Evolutionary conservation across 1,140 invertebrate species (phyloP).

Genomic region (Hypsibius dujardini): DNA sequence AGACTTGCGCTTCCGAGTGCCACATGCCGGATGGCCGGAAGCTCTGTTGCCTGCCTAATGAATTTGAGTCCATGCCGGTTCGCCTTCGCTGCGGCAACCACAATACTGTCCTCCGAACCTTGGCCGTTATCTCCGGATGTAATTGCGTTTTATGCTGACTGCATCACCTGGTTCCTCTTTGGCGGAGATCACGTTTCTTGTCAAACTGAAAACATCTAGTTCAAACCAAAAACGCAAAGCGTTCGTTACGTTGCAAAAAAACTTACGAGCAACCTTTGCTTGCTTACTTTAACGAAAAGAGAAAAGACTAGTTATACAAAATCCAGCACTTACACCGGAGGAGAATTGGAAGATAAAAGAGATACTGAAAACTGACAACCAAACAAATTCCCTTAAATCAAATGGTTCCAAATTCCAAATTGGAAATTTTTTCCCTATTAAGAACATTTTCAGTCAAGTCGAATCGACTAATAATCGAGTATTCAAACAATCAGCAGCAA

Average conservation of each 20-base stretch:
- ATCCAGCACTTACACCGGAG: neutral
- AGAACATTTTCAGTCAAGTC: too few species aligned
- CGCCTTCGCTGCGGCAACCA: neutral
- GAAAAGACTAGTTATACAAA: neutral
- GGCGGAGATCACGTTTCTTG: neutral
- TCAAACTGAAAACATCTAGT: neutral
- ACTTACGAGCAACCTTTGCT: too few species aligned
- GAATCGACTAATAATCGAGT: too few species aligned
- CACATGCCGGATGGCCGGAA: neutral
- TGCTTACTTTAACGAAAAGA: too few species aligned
- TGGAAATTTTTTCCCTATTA: too few species aligned
- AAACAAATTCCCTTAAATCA: too few species aligned
- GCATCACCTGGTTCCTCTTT: neutral
- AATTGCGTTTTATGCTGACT: neutral
- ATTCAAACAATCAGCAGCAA: too few species aligned
- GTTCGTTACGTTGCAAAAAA: neutral
- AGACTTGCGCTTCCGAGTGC: constrained; percentile 2
- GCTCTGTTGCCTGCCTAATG: constrained; percentile 14
- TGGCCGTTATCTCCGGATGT: neutral
- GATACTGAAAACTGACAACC: too few species aligned
- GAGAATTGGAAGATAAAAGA: too few species aligned
- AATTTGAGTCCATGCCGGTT: neutral
- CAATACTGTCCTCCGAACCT: neutral
- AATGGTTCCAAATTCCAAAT: too few species aligned
- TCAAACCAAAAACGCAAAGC: neutral